Percentiles rank a stretch among this genome's conserved stretches.
phyloP scores from a whole-genome alignment of 2,113 vertebrate genomes.

The Polypterus senegalus region DNA sequence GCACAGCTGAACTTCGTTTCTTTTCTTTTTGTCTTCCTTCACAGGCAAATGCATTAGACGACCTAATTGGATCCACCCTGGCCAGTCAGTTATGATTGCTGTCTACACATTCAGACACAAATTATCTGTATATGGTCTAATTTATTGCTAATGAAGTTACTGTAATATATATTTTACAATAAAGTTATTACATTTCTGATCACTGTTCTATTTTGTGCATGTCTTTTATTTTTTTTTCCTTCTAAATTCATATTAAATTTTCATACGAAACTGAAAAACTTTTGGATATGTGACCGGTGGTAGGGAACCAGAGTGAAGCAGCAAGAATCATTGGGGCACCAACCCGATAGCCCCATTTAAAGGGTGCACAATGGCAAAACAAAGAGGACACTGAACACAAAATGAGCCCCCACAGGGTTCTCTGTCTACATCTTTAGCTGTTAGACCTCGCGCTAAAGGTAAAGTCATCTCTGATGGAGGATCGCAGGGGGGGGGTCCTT shows the following conservation, averaged over 20 bases:
- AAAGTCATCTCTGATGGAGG: no score
- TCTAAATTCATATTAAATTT: background rate
- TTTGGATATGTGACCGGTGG: no score
- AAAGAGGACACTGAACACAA: no score
- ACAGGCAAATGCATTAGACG: slow-evolving; percentile 38
- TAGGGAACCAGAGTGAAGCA: no score
- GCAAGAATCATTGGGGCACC: no score
- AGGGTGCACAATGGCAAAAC: no score
- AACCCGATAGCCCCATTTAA: no score
- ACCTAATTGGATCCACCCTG: slow-evolving; percentile 37
- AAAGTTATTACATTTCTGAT: background rate
- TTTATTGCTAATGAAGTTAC: background rate
- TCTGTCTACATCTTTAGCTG: no score
- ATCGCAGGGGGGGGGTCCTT: no score
- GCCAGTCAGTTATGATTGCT: slow-evolving; percentile 26
- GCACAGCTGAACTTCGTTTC: no score
- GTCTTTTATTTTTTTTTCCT: background rate
- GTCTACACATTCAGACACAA: background rate
- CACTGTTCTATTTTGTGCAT: background rate
- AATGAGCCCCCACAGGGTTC: no score
- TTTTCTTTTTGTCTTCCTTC: slow-evolving; percentile 23
- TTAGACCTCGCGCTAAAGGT: no score
- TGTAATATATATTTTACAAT: background rate
- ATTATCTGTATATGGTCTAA: background rate
- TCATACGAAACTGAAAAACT: background rate